These are phyloP conservation scores for Hexactinellida sp. DNA, from an alignment of 37 sponge, comb jelly and placozoan genomes.

Conservation along the genomic window DNA sequence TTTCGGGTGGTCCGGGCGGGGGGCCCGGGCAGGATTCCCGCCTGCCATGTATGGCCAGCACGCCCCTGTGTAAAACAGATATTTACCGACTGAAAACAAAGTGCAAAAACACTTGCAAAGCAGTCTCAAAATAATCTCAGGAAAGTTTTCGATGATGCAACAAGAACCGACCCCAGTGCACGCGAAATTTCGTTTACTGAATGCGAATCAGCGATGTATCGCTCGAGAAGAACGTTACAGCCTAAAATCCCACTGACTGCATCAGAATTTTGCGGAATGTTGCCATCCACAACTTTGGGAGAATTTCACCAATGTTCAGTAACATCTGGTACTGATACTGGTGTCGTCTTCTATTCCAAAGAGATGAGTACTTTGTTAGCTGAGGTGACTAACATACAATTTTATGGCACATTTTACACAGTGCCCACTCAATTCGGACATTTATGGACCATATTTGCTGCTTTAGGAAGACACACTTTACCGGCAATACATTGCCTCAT, in stretches of 20 bases:
- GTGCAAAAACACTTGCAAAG: background rate
- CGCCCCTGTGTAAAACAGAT: background rate
- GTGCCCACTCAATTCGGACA: background rate
- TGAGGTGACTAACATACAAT: background rate
- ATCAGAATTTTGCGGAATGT: background rate
- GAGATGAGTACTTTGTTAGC: background rate
- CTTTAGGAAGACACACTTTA: background rate
- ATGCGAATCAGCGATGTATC: background rate
- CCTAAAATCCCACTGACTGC: background rate
- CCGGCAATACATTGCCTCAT: background rate
- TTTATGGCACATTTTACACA: background rate
- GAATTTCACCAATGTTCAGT: background rate
- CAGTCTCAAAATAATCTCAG: background rate
- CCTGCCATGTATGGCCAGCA: too few species aligned
- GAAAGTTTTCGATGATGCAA: background rate
- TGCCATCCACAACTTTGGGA: background rate
- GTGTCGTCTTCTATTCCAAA: background rate
- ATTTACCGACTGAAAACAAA: background rate
- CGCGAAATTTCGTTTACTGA: background rate
- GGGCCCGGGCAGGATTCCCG: too few species aligned
- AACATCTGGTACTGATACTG: background rate
- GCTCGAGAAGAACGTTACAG: background rate
- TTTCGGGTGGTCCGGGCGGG: too few species aligned
- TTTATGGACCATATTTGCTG: background rate
- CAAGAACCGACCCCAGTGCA: background rate